Percentiles rank a stretch among this genome's conserved stretches.
Evolutionary conservation across 2,888 invertebrate species (phyloP).

Genomic region (Pammene fasciana): DNA sequence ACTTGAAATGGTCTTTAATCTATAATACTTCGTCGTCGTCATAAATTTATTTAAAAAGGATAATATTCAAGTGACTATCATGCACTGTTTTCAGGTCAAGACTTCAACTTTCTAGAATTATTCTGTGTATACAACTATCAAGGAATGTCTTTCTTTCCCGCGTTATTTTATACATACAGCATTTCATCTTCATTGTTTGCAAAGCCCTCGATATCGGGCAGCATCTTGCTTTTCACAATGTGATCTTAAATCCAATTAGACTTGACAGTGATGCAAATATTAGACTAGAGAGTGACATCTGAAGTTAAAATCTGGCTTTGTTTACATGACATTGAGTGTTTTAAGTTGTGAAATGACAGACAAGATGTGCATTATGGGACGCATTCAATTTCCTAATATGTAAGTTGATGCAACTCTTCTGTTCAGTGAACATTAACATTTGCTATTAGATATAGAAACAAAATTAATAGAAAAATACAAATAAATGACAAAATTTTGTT

Average conservation of each 20-base stretch:
- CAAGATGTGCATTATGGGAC: no score
- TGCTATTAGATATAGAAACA: no score
- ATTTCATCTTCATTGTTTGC: conserved; percentile 32
- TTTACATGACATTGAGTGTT: conserved; percentile 25
- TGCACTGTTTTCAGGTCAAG: not conserved
- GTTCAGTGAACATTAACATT: no score
- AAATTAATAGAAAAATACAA: no score
- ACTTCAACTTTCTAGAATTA: no score
- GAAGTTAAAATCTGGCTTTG: conserved; percentile 17
- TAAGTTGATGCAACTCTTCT: no score
- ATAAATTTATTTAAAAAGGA: not conserved
- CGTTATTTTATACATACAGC: conserved; percentile 20
- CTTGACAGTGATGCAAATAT: conserved; percentile 25
- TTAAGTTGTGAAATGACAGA: conserved; percentile 8
- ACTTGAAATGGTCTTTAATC: no score
- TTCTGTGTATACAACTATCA: no score
- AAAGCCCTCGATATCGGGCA: conserved; percentile 21
- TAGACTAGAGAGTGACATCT: conserved; percentile 26
- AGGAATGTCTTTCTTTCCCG: conserved; percentile 11
- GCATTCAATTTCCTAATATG: no score
- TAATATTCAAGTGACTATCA: not conserved
- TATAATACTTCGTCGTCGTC: not conserved
- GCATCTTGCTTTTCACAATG: conserved; percentile 29
- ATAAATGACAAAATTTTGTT: no score
- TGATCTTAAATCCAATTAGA: conserved; percentile 31